A percentile compares a stretch with the other conserved stretches of the same genome.
Conservation (phyloP, 1,140 invertebrate genomes). For the Drosophila murphyi region DNA sequence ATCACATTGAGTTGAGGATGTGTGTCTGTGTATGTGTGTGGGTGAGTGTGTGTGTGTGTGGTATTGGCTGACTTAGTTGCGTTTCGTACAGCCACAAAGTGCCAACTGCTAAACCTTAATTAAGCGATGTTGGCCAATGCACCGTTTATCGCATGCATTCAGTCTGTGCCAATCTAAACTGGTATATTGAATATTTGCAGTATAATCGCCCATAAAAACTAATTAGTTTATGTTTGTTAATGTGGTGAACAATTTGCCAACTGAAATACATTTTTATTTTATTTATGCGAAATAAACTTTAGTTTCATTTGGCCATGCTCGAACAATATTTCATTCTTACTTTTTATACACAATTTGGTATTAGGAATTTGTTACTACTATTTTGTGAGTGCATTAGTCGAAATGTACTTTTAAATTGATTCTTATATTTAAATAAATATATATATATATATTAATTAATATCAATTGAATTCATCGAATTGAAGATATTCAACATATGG, state of each 20-base stretch:
- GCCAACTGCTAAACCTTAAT: constrained; percentile 45
- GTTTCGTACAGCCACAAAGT: constrained; percentile 16
- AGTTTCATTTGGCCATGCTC: neutral
- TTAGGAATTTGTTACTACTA: neutral
- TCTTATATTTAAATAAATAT: too few relatives aligned
- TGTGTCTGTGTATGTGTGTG: constrained; percentile 1
- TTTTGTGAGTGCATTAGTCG: neutral
- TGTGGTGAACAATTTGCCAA: constrained; percentile 38
- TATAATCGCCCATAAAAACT: constrained; percentile 18
- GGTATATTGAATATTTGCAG: constrained; percentile 49
- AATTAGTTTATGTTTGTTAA: constrained; percentile 51
- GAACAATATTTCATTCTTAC: constrained; percentile 1
- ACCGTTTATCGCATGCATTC: constrained; percentile 30
- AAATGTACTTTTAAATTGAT: too few relatives aligned
- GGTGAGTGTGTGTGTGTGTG: neutral
- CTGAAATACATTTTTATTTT: constrained; percentile 33
- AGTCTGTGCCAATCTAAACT: neutral
- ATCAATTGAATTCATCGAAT: too few relatives aligned
- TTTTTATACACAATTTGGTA: neutral
- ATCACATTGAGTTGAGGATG: constrained; percentile 40
- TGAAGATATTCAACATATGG: too few relatives aligned
- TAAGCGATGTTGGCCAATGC: constrained; percentile 32
- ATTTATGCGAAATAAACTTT: neutral
- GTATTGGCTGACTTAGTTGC: constrained; percentile 11
- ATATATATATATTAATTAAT: too few relatives aligned